Conservation (phyloP, 2,797 vertebrate species). For the Triplophysa bombifrons region DNA sequence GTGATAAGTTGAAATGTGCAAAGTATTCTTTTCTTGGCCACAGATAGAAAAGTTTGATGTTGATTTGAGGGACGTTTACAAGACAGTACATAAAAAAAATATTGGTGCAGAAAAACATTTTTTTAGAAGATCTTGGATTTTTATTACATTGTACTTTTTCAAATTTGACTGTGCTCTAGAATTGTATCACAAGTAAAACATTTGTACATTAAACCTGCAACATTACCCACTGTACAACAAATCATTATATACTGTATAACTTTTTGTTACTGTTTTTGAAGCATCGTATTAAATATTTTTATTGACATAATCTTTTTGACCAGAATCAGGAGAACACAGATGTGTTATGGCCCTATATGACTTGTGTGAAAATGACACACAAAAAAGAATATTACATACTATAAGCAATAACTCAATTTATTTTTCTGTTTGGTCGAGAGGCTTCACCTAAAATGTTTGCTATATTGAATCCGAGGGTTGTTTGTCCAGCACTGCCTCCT, state of each 20-base stretch:
- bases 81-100: constrained; percentile 18
- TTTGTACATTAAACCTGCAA: not conserved
- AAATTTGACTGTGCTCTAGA: not conserved
- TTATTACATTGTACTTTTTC: constrained; percentile 26
- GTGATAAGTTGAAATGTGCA: too few relatives aligned
- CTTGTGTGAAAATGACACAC: not conserved
- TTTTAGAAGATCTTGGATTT: constrained; percentile 37
- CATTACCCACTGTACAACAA: not conserved
- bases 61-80: not conserved
- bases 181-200: too few relatives aligned
- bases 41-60: too few relatives aligned
- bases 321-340: not conserved
- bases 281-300: not conserved
- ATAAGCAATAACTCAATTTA: not conserved
- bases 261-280: not conserved
- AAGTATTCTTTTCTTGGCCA: too few relatives aligned
- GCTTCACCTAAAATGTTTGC: constrained; percentile 1
- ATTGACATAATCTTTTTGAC: too few relatives aligned
- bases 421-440: constrained; percentile 20
- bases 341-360: not conserved
- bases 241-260: too few relatives aligned
- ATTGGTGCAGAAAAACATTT: constrained; percentile 45
- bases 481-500: constrained; percentile 48
- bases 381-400: not conserved
- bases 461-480: constrained; percentile 36